Percentiles rank a stretch among this genome's conserved stretches.
Conservation (phyloP, 2,888 invertebrate species). For the Amblyteles armatorius region DNA sequence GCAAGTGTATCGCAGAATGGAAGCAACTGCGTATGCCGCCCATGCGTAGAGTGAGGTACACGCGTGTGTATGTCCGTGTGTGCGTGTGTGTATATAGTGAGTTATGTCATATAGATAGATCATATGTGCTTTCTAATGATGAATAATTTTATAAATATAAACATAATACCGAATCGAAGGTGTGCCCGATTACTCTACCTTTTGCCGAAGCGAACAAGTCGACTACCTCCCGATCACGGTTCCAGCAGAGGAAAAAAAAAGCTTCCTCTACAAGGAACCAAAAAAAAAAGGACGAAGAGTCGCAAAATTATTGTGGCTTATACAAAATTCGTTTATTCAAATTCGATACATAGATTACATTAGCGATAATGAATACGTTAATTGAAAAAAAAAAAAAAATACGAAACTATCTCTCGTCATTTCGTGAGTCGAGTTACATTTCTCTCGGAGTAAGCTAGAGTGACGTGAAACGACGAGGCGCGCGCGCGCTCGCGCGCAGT, state of each 20-base stretch:
- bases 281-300: neutral
- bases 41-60: slow-evolving; percentile 51
- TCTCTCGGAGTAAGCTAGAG: slow-evolving; percentile 39
- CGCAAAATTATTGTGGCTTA: slow-evolving; percentile 56
- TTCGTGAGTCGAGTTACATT: slow-evolving; percentile 48
- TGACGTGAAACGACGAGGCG: slow-evolving; percentile 3
- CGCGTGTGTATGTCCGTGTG: slow-evolving; percentile 70
- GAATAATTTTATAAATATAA: slow-evolving; percentile 84
- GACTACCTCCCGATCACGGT: neutral
- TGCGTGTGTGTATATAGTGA: slow-evolving; percentile 77
- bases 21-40: slow-evolving; percentile 44
- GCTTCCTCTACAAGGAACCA: too few relatives aligned
- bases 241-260: neutral
- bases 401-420: slow-evolving; percentile 44
- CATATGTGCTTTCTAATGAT: slow-evolving; percentile 84
- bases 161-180: slow-evolving; percentile 80
- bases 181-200: slow-evolving; percentile 73
- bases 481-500: slow-evolving; percentile 28
- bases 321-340: slow-evolving; percentile 69
- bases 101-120: slow-evolving; percentile 83
- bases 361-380: slow-evolving; percentile 63
- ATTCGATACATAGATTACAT: slow-evolving; percentile 60
- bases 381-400: slow-evolving; percentile 55
- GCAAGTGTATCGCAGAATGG: slow-evolving; percentile 60
- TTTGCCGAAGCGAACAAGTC: neutral